Conservation (phyloP, 2,797 vertebrate genomes). For the Naso thynnoides region DNA sequence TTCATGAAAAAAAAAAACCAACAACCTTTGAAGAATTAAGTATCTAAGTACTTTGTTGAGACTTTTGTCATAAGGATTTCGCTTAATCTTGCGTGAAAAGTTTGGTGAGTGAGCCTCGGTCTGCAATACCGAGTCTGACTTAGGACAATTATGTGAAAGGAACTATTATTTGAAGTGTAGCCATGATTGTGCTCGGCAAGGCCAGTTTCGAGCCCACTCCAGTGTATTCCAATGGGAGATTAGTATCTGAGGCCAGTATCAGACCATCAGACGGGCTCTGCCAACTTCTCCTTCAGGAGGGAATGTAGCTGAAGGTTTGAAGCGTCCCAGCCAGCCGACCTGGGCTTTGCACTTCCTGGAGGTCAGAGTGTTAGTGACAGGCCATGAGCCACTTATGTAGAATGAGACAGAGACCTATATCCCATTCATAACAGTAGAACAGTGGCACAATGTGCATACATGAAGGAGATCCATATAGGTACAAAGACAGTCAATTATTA, state of each 20-base stretch:
- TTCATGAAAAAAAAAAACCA: neutral
- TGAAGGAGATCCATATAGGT: neutral
- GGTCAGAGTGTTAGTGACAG: slow-evolving; percentile 15
- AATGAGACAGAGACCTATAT: neutral
- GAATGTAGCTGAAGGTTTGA: slow-evolving; percentile 46
- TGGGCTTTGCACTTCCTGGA: neutral
- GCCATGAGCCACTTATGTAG: neutral
- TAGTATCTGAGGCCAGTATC: slow-evolving; percentile 39
- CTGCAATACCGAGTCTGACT: slow-evolving; percentile 11
- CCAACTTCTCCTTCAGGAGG: slow-evolving; percentile 60
- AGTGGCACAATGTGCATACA: neutral
- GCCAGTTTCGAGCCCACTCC: slow-evolving; percentile 29
- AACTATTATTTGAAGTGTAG: slow-evolving; percentile 38
- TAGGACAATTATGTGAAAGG: slow-evolving; percentile 41
- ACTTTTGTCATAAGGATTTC: neutral
- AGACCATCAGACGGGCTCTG: slow-evolving; percentile 33
- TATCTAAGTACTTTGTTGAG: slow-evolving; percentile 4
- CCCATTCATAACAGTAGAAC: neutral
- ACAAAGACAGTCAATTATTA: no score
- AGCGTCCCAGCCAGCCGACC: slow-evolving; percentile 35
- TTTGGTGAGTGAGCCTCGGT: neutral
- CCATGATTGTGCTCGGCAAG: neutral
- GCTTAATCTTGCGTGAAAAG: neutral
- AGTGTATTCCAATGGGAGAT: slow-evolving; percentile 30
- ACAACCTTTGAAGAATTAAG: neutral